A percentile compares a stretch with the other conserved stretches of the same genome.
Conservation (phyloP, 2,888 invertebrate genomes). For the Orthosia gracilis region DNA sequence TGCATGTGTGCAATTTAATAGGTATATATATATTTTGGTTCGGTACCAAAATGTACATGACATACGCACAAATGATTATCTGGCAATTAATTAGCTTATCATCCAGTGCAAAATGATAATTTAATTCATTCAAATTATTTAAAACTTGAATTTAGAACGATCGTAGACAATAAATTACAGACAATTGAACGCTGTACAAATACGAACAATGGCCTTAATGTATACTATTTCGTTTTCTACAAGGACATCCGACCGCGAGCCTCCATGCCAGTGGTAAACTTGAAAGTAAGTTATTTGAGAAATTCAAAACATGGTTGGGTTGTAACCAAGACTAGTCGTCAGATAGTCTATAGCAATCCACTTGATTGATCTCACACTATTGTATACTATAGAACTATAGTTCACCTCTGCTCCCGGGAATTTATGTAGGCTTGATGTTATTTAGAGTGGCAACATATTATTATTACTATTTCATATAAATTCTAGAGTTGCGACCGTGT, state of each 20-base stretch:
- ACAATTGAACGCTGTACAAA: conserved; percentile 13
- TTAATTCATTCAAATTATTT: not conserved
- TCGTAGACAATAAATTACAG: conserved; percentile 12
- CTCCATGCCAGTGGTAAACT: conserved; percentile 16
- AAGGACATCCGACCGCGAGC: conserved; percentile 4
- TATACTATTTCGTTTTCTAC: conserved; percentile 39
- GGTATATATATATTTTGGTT: not conserved
- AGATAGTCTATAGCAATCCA: not conserved
- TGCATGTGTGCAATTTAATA: not conserved
- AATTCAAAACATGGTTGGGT: conserved; percentile 2
- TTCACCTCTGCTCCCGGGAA: too few species aligned
- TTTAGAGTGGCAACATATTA: too few species aligned
- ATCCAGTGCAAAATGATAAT: not conserved
- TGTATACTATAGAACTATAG: too few species aligned
- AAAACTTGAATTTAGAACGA: not conserved
- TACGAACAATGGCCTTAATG: conserved; percentile 19
- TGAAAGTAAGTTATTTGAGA: conserved; percentile 27
- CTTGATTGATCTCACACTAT: too few species aligned
- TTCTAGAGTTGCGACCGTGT: too few species aligned
- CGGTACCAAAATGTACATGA: not conserved
- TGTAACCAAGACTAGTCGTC: not conserved
- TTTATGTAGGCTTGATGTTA: too few species aligned
- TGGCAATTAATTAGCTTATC: not conserved
- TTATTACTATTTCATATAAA: too few species aligned
- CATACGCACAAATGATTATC: not conserved